Percentiles rank a stretch among this genome's conserved stretches.
Conservation (phyloP, 2,888 invertebrate species). For the Alloplasta piceator region DNA sequence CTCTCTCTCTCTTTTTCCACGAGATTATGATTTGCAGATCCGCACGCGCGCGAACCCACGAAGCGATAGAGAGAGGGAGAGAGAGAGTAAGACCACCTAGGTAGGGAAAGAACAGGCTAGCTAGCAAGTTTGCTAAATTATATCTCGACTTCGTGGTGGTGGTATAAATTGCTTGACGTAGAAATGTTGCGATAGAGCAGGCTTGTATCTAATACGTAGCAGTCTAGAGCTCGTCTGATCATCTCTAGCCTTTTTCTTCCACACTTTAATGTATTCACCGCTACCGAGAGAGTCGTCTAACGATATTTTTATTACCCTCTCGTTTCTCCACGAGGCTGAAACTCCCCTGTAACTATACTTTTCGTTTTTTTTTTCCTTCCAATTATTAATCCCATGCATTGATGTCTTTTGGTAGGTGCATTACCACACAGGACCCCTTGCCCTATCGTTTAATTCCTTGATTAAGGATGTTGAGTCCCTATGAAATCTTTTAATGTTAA, state of each 20-base stretch:
- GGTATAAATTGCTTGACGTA: conserved; percentile 10
- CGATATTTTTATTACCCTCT: conserved; percentile 36
- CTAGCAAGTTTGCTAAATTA: conserved; percentile 50
- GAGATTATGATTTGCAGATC: conserved; percentile 80
- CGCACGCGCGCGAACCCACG: conserved; percentile 35
- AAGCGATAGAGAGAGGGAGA: conserved; percentile 76
- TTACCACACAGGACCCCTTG: no score
- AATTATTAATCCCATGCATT: no score
- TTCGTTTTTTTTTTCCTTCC: background rate
- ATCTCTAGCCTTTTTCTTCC: conserved; percentile 41
- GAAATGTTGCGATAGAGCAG: conserved; percentile 6
- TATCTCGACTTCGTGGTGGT: conserved; percentile 31
- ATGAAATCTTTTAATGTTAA: no score
- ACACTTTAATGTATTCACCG: conserved; percentile 24
- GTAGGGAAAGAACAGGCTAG: conserved; percentile 31
- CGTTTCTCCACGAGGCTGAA: conserved; percentile 31
- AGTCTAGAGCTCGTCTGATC: conserved; percentile 48
- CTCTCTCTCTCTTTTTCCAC: conserved; percentile 62
- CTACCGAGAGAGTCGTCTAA: conserved; percentile 12
- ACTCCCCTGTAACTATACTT: conserved; percentile 21
- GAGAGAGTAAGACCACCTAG: conserved; percentile 17
- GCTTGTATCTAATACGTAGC: conserved; percentile 23
- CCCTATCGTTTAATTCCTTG: no score
- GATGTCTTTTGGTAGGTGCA: no score
- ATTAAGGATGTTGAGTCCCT: no score